A percentile compares a stretch with the other conserved stretches of the same genome.
Evolutionary conservation across 2,888 invertebrate genomes (phyloP).

Genomic region (Linnaemya vulpina): DNA sequence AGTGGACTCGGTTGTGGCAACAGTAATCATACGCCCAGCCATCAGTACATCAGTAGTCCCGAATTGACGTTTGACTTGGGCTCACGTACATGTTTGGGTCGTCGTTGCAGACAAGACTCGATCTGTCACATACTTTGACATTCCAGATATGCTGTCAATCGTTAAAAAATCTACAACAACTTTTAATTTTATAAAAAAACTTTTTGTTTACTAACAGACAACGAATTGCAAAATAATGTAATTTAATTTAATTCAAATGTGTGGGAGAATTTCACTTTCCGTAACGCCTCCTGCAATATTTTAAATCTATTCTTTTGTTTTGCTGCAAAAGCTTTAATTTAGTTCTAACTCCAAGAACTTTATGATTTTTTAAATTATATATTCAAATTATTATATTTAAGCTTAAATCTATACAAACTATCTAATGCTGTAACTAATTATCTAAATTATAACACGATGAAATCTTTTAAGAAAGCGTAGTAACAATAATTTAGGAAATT

Average conservation of each 20-base stretch:
- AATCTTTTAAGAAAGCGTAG: background rate
- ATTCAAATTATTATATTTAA: too few species aligned
- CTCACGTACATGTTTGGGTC: slow-evolving; percentile 74
- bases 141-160: slow-evolving; percentile 21
- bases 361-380: too few species aligned
- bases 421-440: background rate
- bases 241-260: too few species aligned
- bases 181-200: slow-evolving; percentile 38
- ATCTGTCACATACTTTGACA: slow-evolving; percentile 72
- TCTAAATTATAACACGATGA: background rate
- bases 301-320: background rate
- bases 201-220: background rate
- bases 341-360: too few species aligned
- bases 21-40: slow-evolving; percentile 72
- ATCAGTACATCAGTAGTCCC: slow-evolving; percentile 74
- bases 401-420: background rate
- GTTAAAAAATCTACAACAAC: slow-evolving; percentile 45
- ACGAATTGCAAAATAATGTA: too few species aligned
- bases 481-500: slow-evolving; percentile 12
- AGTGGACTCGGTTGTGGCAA: slow-evolving; percentile 41
- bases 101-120: slow-evolving; percentile 73
- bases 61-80: slow-evolving; percentile 74
- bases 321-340: too few species aligned
- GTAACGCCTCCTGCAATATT: background rate
- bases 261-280: background rate